Evolutionary conservation across 64 coral and sea anemone species (phyloP).

Genomic region (Stichodactyla mertensii): DNA sequence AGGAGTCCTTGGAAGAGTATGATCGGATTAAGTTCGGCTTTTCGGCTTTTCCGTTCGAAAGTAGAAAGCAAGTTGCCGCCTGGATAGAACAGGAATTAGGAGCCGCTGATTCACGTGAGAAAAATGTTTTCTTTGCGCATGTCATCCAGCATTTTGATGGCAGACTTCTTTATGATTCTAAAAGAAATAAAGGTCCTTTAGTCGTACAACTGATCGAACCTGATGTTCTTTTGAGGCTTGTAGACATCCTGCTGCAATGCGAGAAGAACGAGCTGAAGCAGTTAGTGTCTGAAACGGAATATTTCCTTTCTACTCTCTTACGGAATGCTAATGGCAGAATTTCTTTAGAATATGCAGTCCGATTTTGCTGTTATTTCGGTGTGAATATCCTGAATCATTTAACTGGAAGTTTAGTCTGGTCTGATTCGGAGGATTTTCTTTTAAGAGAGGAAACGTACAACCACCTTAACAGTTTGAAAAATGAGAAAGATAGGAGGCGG

Average conservation of each 20-base stretch:
- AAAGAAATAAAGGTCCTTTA: background rate
- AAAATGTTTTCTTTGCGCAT: background rate
- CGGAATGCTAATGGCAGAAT: background rate
- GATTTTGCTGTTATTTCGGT: background rate
- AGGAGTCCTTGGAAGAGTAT: background rate
- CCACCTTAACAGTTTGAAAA: background rate
- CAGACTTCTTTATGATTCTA: background rate
- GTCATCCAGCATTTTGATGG: conserved; percentile 4
- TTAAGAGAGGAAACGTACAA: background rate
- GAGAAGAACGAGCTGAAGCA: background rate
- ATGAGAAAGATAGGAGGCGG: background rate
- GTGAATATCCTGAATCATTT: background rate
- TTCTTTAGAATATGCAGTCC: background rate
- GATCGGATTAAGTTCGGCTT: background rate
- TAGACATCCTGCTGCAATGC: background rate
- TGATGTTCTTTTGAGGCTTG: background rate
- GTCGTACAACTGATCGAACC: background rate
- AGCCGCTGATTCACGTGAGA: background rate
- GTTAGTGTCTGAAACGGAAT: background rate
- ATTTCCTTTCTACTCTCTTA: background rate
- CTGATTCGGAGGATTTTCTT: no score
- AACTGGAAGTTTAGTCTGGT: background rate
- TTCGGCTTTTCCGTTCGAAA: background rate
- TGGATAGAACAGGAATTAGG: background rate
- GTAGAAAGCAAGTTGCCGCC: background rate